Evolutionary conservation across 1,140 invertebrate species (phyloP).

Genomic region (Bombus soroeensis): DNA sequence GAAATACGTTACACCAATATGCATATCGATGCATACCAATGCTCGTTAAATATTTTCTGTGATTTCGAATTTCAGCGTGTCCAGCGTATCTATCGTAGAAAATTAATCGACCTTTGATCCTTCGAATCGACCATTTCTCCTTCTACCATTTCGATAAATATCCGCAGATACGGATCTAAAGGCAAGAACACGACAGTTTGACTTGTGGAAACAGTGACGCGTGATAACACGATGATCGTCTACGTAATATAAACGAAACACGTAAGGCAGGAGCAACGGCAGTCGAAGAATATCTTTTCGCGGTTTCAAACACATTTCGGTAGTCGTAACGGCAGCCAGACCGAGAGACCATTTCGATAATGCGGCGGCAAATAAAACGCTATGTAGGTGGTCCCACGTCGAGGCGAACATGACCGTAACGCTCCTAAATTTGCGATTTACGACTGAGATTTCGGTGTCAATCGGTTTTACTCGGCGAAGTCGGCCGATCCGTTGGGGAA

Average conservation of each 20-base stretch:
- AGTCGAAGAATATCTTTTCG: not conserved
- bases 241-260: not conserved
- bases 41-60: not conserved
- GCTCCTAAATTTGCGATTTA: conserved; percentile 16
- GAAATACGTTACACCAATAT: not conserved
- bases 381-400: not conserved
- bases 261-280: too few species aligned
- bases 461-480: not conserved
- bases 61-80: not conserved
- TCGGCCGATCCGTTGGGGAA: too few species aligned
- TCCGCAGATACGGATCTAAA: too few species aligned
- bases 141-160: not conserved
- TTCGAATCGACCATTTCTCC: not conserved
- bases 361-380: not conserved
- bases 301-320: not conserved
- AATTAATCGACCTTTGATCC: not conserved
- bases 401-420: too few species aligned
- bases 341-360: conserved; percentile 3
- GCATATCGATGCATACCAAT: not conserved
- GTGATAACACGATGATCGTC: not conserved
- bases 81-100: not conserved
- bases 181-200: too few species aligned
- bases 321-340: not conserved
- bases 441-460: not conserved
- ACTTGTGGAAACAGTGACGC: too few species aligned